Evolutionary conservation across 2,113 vertebrate species (phyloP), one percentile per base, ranked within the genome.

Genomic region (Odontophorus gujanensis): DNA sequence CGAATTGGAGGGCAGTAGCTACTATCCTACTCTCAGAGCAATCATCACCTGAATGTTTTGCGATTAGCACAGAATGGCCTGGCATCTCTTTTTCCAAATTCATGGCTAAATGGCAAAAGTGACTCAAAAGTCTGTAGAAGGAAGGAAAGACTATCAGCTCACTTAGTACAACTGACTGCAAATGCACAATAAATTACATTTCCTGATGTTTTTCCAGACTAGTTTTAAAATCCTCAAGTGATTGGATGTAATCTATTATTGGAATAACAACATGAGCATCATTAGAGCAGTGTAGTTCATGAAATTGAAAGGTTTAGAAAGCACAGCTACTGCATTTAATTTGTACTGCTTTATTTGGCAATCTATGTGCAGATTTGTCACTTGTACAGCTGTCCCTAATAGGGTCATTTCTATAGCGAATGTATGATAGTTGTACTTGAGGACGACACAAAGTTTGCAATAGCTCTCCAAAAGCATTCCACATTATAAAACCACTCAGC

Each of bases 171-270:
- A 28, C 58, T 76, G 43, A 53, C 40, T 50, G 28, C 42, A 89
- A 89, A n/a, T 14, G 17, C 53, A 71, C 2, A 8, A 78, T 32
- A 76, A 85, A 34, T 68, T 88, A 43, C 0, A 1, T 67, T 89
- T 85, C 48, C 43, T 86, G 38, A 50, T 61, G 12, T 79, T 81
- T 90, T 77, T 85, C 62, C 62, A 84, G 53, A 47, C 42, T 32
- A 50, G 24, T 24, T 95, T 77, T 92, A 75, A 91, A 90, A 81
- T 80, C 28, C 43, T 82, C 9, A 83, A 88, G 38, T 71, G 38
- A 73, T 8, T 75, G 14, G 58, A 53, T 75, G 14, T 62, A 50
- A 69, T 62, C 51, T 77, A 25, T 77, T 87, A 62, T 19, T 81
- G 47, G 25, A 92, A 45, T 79, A 92, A 72, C 40, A 66, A 77